Evolutionary conservation across 2,888 invertebrate species (phyloP).

Genomic region (Acanthococcus lagerstroemiae): DNA sequence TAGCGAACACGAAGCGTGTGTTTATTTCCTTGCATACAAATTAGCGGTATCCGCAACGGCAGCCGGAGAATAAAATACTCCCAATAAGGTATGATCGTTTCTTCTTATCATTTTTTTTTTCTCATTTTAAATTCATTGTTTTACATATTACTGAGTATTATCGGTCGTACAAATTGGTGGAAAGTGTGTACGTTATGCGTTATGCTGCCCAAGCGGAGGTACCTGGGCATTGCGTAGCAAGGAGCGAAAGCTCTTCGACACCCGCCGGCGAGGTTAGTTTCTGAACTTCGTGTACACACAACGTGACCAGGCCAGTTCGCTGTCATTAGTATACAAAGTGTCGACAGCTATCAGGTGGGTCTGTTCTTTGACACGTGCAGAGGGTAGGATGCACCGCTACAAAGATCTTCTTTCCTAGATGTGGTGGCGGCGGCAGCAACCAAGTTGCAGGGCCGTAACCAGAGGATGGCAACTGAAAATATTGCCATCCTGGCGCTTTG

Average conservation of each 20-base stretch:
- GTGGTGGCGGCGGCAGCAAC: too few relatives aligned
- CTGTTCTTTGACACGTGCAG: background rate
- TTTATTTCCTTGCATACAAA: slow-evolving; percentile 25
- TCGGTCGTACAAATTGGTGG: background rate
- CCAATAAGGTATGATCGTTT: slow-evolving; percentile 18
- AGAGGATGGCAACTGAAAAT: too few relatives aligned
- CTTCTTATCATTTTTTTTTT: slow-evolving; percentile 3
- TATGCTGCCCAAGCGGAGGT: background rate
- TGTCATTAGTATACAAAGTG: background rate
- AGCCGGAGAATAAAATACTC: slow-evolving; percentile 6
- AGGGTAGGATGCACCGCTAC: too few relatives aligned
- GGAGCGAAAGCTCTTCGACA: too few relatives aligned
- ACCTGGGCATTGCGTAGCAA: too few relatives aligned
- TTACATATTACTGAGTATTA: background rate
- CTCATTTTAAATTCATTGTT: slow-evolving; percentile 8
- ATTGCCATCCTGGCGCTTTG: too few relatives aligned
- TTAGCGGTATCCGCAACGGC: slow-evolving; percentile 15
- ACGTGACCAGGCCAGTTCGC: too few relatives aligned
- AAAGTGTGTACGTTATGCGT: background rate
- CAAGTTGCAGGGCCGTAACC: too few relatives aligned
- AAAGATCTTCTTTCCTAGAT: too few relatives aligned
- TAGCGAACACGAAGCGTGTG: slow-evolving; percentile 18
- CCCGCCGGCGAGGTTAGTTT: too few relatives aligned
- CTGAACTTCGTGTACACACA: too few relatives aligned
- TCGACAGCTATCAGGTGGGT: background rate